These are phyloP conservation scores for Heteractis magnifica DNA, from an alignment of 92 coral and sea anemone species.

Conservation along the genomic window DNA sequence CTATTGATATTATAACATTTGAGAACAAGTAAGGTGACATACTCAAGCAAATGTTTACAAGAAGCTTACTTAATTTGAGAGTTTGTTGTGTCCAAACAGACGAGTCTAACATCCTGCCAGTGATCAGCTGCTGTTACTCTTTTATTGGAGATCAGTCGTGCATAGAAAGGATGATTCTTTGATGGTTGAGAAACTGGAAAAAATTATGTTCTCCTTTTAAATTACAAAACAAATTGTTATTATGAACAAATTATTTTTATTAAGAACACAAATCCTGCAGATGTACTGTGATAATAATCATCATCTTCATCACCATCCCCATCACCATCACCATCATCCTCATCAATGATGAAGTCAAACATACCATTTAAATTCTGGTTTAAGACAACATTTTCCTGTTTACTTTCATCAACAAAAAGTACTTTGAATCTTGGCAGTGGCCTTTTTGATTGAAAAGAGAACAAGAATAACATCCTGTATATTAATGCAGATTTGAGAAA, in stretches of 20 bases:
- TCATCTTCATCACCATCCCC: background rate
- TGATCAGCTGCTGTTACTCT: slow-evolving; percentile 84
- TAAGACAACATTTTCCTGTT: background rate
- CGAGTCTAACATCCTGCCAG: slow-evolving; percentile 94
- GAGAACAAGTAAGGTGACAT: background rate
- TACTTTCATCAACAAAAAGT: slow-evolving; percentile 26
- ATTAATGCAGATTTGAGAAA: too few relatives aligned
- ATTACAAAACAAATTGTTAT: too few relatives aligned
- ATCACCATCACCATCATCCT: background rate
- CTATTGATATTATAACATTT: background rate
- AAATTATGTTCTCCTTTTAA: background rate
- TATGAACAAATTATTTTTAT: too few relatives aligned
- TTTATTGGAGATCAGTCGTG: slow-evolving; percentile 71
- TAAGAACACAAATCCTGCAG: too few relatives aligned
- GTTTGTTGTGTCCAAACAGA: slow-evolving; percentile 72
- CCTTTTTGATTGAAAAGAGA: slow-evolving; percentile 21
- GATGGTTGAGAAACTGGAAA: slow-evolving; percentile 37
- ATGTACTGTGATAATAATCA: too few relatives aligned
- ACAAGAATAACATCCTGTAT: background rate
- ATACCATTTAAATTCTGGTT: slow-evolving; percentile 2
- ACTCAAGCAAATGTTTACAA: too few relatives aligned
- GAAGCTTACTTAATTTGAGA: slow-evolving; percentile 79
- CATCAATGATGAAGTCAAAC: background rate
- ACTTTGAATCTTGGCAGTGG: slow-evolving; percentile 53
- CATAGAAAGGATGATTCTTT: slow-evolving; percentile 66